Evolutionary conservation across 2,113 vertebrate genomes (phyloP).

Genomic region (Astatoreochromis straeleni): DNA sequence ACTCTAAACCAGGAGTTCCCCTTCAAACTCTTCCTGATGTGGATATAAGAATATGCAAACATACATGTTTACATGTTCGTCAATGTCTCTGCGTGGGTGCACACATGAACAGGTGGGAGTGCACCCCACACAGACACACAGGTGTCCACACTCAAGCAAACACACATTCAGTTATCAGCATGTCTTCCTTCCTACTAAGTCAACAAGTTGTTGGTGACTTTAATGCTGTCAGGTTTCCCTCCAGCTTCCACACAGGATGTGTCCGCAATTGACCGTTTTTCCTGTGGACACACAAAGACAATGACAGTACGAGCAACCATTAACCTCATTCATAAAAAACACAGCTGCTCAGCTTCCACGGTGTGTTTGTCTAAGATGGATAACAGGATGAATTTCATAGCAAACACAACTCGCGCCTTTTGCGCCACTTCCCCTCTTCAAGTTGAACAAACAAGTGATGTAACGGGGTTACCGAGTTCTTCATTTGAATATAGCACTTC

Average conservation of each 20-base stretch:
- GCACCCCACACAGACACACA: not conserved
- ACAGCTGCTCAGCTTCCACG: constrained; percentile 27
- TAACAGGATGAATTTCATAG: constrained; percentile 26
- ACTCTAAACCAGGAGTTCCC: not conserved
- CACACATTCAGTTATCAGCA: not conserved
- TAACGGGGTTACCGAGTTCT: not conserved
- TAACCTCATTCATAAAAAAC: constrained; percentile 49
- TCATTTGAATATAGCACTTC: not conserved
- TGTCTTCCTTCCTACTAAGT: constrained; percentile 36
- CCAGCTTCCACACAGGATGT: constrained; percentile 49
- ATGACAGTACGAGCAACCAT: constrained; percentile 38
- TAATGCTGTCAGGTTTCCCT: not conserved
- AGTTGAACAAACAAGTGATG: not conserved
- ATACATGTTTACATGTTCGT: not conserved
- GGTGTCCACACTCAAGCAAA: not conserved
- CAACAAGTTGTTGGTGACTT: constrained; percentile 37
- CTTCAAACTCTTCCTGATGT: constrained; percentile 3
- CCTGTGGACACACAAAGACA: constrained; percentile 41
- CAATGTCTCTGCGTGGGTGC: not conserved
- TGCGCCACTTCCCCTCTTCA: constrained; percentile 7
- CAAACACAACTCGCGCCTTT: not conserved
- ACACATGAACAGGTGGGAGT: not conserved
- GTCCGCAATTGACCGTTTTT: constrained; percentile 14
- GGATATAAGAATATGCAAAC: not conserved
- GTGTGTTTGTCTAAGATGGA: constrained; percentile 23